phyloP scores from a whole-genome alignment of 2,113 vertebrate genomes.

The Glaucidium brasilianum region DNA sequence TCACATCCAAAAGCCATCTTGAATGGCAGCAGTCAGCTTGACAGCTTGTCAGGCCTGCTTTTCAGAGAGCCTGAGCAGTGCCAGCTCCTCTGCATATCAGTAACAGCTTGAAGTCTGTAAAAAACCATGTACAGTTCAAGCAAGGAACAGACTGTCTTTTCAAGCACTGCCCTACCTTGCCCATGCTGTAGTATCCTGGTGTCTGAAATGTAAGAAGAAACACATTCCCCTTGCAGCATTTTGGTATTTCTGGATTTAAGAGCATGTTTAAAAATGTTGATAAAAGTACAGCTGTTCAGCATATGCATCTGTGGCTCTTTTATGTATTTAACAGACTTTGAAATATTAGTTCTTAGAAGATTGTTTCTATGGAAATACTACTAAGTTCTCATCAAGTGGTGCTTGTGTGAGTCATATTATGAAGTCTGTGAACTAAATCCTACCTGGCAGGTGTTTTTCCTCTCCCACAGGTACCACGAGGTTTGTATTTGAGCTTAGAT shows the following conservation, averaged over 20 bases:
- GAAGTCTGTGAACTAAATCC: neutral
- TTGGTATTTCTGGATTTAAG: neutral
- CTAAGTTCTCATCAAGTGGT: neutral
- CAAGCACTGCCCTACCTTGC: neutral
- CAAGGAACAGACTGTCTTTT: neutral
- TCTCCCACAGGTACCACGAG: neutral
- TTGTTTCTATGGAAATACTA: neutral
- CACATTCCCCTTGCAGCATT: neutral
- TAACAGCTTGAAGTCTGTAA: conserved; percentile 32
- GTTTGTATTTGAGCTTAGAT: neutral
- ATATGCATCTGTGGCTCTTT: neutral
- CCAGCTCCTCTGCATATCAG: neutral
- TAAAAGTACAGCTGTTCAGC: neutral
- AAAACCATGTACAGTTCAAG: neutral
- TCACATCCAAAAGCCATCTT: neutral
- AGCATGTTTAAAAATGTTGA: neutral
- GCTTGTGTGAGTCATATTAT: neutral
- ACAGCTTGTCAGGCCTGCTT: conserved; percentile 27
- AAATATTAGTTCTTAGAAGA: neutral
- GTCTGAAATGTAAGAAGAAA: neutral
- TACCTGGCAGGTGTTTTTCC: neutral
- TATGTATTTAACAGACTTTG: neutral
- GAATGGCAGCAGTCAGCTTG: conserved; percentile 1
- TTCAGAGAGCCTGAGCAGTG: neutral
- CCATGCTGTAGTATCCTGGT: neutral